Percentiles rank a stretch among this genome's conserved stretches.
These are phyloP conservation scores for Cistogaster globosa DNA, from an alignment of 2,888 invertebrate species.

Conservation along the genomic window DNA sequence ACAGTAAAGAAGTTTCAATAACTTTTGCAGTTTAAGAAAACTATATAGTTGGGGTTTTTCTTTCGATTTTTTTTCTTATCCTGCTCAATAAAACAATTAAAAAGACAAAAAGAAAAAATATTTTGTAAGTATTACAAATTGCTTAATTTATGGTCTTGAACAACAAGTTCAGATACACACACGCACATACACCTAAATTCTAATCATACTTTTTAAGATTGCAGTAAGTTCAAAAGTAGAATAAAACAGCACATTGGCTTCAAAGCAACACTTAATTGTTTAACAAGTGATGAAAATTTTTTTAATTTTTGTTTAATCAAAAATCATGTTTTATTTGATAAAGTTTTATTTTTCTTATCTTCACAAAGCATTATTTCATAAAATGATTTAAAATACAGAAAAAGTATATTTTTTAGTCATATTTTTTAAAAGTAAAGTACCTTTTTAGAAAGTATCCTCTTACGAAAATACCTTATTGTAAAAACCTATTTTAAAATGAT, in stretches of 20 bases:
- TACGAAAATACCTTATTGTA: too few relatives aligned
- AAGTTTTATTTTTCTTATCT: constrained; percentile 13
- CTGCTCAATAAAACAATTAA: neutral
- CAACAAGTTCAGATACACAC: neutral
- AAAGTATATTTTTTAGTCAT: too few relatives aligned
- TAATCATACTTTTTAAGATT: constrained; percentile 5
- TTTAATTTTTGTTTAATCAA: constrained; percentile 42
- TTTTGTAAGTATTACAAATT: constrained; percentile 46
- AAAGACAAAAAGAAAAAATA: neutral
- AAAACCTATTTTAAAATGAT: too few relatives aligned
- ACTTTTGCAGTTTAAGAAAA: neutral
- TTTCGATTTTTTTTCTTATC: neutral
- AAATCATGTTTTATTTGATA: constrained; percentile 52
- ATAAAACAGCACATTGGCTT: neutral
- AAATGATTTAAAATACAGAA: too few relatives aligned
- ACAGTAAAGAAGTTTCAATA: neutral
- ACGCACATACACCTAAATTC: neutral
- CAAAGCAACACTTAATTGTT: constrained; percentile 48
- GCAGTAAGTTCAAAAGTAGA: neutral
- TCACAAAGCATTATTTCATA: too few relatives aligned
- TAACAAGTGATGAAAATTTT: constrained; percentile 51
- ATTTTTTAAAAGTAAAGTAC: too few relatives aligned
- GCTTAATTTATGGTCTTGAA: constrained; percentile 40
- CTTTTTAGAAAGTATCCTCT: too few relatives aligned
- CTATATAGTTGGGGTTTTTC: constrained; percentile 5